Evolutionary conservation across 2,113 vertebrate genomes (phyloP), one percentile per base, ranked within the genome.

Genomic region (Hippocampus zosterae): DNA sequence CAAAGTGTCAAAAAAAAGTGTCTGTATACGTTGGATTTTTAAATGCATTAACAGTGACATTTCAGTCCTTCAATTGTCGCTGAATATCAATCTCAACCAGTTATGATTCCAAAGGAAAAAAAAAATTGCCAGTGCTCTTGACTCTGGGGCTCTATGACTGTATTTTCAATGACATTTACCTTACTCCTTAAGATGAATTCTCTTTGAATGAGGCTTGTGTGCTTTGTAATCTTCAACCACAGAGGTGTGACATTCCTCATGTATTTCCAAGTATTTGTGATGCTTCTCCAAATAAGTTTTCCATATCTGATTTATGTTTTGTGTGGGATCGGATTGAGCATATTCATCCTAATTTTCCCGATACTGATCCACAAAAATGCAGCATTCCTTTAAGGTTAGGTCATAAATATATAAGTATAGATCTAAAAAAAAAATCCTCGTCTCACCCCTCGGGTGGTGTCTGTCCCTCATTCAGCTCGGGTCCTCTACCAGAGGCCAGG

Each of bases 131-230:
- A 57, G 13, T 27, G 4, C 3, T 25, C 23, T 3, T 23, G 52
- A n/a, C n/a, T n/a, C n/a, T n/a, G n/a, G n/a, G 25, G 13, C 25
- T 60, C 5, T 60, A 18, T 60, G 2, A 29, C 60, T 21, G 18
- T 10, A 40, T 40, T 62, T 40, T n/a, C 0, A 11, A 11, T 40
- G 33, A 42, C 37, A 41, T 41, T 41, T 63, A 12, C 18, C 33
- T n/a, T 73, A 70, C 16, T 66, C 23, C 50, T 65, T 56, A 46
- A 68, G 23, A 72, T 67, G 53, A 77, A 73, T 76, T 66, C 18
- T 46, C 66, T 76, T 44, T 68, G 37, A 19, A 57, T 53, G 15
- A 79, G 70, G 23, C 67, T 72, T 53, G 42, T 40, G 60, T 18
- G 44, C 69, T 70, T 75, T 55, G 60, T 23, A 69, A 11, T 29